phyloP scores from a whole-genome alignment of 2,113 vertebrate species.

The Phasianus colchicus region DNA sequence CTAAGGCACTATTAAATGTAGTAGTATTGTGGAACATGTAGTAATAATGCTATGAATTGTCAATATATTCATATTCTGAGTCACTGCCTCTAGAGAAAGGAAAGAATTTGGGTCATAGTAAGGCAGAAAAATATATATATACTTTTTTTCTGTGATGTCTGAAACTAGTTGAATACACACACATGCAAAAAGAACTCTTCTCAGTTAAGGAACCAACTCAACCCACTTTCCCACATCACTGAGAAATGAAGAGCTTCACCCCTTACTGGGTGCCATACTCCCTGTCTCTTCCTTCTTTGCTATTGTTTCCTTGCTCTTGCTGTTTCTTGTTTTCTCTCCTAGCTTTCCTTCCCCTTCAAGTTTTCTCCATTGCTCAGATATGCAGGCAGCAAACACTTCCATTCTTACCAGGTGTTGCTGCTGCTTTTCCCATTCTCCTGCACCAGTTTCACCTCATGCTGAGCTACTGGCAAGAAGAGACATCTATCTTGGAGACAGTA shows the following conservation, averaged over 20 bases:
- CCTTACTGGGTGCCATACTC: background rate
- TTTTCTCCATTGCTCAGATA: background rate
- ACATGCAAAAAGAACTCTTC: background rate
- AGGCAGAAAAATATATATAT: background rate
- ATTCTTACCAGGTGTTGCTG: background rate
- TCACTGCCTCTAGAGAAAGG: background rate
- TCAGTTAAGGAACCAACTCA: background rate
- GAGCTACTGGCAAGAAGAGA: background rate
- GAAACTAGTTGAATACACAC: background rate
- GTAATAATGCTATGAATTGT: background rate
- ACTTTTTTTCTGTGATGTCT: background rate
- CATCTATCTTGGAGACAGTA: background rate
- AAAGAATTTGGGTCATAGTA: background rate
- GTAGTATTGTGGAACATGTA: fast-evolving
- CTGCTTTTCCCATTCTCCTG: background rate
- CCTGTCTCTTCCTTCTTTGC: background rate
- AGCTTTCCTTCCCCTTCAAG: background rate
- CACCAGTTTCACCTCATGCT: fast-evolving
- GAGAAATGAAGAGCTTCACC: background rate
- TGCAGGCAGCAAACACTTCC: background rate
- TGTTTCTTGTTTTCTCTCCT: background rate
- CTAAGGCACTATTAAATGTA: background rate
- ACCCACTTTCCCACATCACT: background rate
- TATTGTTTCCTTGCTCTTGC: background rate
- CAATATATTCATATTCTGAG: background rate